Percentiles rank a stretch among this genome's conserved stretches.
These are phyloP conservation scores for Nasonia giraulti DNA, from an alignment of 1,140 invertebrate genomes.

Conservation along the genomic window DNA sequence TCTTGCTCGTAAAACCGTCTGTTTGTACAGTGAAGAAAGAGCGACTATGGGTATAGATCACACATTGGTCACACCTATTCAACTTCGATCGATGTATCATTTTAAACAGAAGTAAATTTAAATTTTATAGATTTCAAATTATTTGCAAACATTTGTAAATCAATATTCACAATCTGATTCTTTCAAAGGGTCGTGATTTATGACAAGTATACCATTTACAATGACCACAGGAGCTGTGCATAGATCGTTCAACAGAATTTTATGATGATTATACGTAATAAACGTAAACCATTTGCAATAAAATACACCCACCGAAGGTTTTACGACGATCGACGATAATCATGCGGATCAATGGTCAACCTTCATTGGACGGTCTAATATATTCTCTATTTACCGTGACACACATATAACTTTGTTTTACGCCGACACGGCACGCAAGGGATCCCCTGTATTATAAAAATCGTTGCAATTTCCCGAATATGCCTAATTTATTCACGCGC, in stretches of 20 bases:
- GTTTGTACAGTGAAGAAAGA: not conserved
- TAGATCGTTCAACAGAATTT: not conserved
- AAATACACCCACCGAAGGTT: not conserved
- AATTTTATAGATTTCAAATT: not conserved
- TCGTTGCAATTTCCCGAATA: conserved; percentile 16
- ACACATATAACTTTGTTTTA: not conserved
- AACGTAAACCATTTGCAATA: not conserved
- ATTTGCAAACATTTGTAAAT: not conserved
- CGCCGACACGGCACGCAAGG: not conserved
- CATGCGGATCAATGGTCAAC: not conserved
- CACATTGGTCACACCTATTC: not conserved
- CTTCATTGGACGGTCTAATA: conserved; percentile 16
- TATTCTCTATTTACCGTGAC: conserved; percentile 20
- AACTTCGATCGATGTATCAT: not conserved
- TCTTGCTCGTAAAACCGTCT: not conserved
- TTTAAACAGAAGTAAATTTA: not conserved
- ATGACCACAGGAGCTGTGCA: too few relatives aligned
- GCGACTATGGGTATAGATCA: not conserved
- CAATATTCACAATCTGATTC: not conserved
- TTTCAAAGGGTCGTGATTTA: too few relatives aligned
- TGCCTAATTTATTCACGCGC: conserved; percentile 20
- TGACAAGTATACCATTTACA: too few relatives aligned
- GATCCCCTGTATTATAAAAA: conserved; percentile 25
- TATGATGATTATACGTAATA: not conserved
- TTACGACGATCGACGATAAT: conserved; percentile 30